Base-by-base conservation (phyloP, 2,113 vertebrate species). In the Anseranas semipalmata region DNA sequence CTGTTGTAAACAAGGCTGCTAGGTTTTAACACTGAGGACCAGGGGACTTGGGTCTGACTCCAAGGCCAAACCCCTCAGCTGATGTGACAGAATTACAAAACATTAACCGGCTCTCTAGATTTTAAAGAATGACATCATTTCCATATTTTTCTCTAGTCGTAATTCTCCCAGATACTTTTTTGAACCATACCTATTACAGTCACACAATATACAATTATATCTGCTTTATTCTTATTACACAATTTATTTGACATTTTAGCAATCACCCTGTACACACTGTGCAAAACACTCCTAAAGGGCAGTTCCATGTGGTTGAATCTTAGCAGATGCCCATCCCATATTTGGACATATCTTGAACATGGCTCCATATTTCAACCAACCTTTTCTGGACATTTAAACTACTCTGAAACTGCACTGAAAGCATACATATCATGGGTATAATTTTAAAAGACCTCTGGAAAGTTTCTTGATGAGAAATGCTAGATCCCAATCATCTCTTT, bases 211-310 rank as follows among this genome's bases (percentile, higher is more conserved):
- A 28, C 4, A 37, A 24, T 20, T 20, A 5, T 19, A 45, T 10
- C 35, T 84, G 24, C 16, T 78, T 75, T 11, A 30, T 53, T 66
- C 10, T 28, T 65, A 30, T 41, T 28, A 35, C 11, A 52, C 9
- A 43, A 70, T 46, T 80, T 87, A 77, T 60, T 76, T 78, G 10
- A 72, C 18, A 7, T 65, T 66, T 87, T 73, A 15, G 37, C 70
- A 37, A 9, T 41, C 0, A 0, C 1, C 56, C 46, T 78, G 15
- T 18, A 41, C 35, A 52, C 4, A 50, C 9, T 28, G 4, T 50
- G 33, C 9, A 87, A 92, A 92, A 41, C 16, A 39, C 11, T 85
- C 9, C 11, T 50, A 74, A 37, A 33, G 9, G 16, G 16, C 43
- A 73, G 1, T 53, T 82, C 5, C 7, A 4, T 3, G 3, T n/a